Conservation (phyloP, 2,888 invertebrate species). For the Omphaloscelis lunosa region DNA sequence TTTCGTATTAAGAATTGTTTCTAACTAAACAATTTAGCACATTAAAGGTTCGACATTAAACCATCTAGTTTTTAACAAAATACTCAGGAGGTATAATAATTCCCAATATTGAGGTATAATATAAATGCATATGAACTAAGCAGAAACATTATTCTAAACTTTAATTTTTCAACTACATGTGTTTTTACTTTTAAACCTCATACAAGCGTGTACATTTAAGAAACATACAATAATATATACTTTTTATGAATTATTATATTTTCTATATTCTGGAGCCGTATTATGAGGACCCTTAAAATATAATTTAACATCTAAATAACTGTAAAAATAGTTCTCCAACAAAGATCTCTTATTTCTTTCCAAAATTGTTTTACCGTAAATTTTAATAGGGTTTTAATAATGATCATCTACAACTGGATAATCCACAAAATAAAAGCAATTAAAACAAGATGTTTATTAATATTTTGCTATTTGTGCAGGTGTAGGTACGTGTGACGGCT, state of each 20-base stretch:
- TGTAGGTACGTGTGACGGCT: slow-evolving; percentile 32
- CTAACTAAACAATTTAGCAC: slow-evolving; percentile 64
- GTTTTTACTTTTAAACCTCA: slow-evolving; percentile 67
- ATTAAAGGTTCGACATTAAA: slow-evolving; percentile 47
- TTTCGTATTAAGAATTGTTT: slow-evolving; percentile 50
- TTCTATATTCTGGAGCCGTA: slow-evolving; percentile 70
- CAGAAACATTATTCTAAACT: slow-evolving; percentile 69
- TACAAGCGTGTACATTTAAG: slow-evolving; percentile 72
- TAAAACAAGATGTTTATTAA: slow-evolving; percentile 21
- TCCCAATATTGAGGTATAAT: slow-evolving; percentile 62
- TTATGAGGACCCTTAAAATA: slow-evolving; percentile 69
- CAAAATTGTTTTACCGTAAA: slow-evolving; percentile 60
- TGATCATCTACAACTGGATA: slow-evolving; percentile 35
- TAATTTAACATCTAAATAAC: slow-evolving; percentile 71
- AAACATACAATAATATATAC: slow-evolving; percentile 65
- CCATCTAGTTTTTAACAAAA: slow-evolving; percentile 57
- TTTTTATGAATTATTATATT: slow-evolving; percentile 62
- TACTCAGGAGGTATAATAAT: slow-evolving; percentile 58
- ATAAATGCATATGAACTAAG: slow-evolving; percentile 73
- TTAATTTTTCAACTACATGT: slow-evolving; percentile 67
- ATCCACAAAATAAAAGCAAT: slow-evolving; percentile 37
- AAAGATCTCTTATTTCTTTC: slow-evolving; percentile 70
- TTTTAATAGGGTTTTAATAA: slow-evolving; percentile 45
- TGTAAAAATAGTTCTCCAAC: slow-evolving; percentile 76
- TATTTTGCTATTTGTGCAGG: slow-evolving; percentile 63